These are phyloP conservation scores for Aphelinus atriplicis DNA, from an alignment of 1,140 invertebrate species.

Conservation along the genomic window DNA sequence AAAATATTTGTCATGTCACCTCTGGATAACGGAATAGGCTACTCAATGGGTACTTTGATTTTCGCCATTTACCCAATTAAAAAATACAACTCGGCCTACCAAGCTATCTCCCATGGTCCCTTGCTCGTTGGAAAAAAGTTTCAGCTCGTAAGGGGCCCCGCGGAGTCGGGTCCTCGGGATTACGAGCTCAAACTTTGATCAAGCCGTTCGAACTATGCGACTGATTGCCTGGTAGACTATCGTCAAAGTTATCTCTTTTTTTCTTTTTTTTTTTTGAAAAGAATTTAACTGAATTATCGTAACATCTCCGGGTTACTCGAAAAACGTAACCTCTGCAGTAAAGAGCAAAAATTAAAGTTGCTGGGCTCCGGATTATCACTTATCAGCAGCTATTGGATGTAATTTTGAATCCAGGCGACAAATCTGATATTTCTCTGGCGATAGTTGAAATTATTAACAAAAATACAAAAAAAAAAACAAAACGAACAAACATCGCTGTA, in stretches of 20 bases:
- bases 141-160: no score
- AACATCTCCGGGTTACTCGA: no score
- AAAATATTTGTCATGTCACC: conserved; percentile 29
- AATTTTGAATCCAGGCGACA: conserved; percentile 31
- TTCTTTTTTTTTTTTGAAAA: no score
- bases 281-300: no score
- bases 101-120: neutral
- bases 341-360: conserved; percentile 33
- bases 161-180: no score
- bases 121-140: no score
- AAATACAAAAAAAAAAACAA: no score
- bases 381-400: conserved; percentile 33
- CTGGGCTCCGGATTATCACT: conserved; percentile 33
- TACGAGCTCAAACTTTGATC: no score
- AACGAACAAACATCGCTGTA: no score
- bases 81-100: neutral
- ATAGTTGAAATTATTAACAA: neutral
- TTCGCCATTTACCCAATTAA: conserved; percentile 15
- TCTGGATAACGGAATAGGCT: conserved; percentile 2
- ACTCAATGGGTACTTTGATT: conserved; percentile 22
- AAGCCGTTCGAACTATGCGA: no score
- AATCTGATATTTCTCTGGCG: conserved; percentile 31
- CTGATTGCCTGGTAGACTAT: no score
- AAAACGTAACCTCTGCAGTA: conserved; percentile 1
- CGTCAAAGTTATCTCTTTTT: no score